These are phyloP conservation scores for Halcyon leucocephala DNA, from an alignment of 2,797 vertebrate genomes.

Conservation along the genomic window DNA sequence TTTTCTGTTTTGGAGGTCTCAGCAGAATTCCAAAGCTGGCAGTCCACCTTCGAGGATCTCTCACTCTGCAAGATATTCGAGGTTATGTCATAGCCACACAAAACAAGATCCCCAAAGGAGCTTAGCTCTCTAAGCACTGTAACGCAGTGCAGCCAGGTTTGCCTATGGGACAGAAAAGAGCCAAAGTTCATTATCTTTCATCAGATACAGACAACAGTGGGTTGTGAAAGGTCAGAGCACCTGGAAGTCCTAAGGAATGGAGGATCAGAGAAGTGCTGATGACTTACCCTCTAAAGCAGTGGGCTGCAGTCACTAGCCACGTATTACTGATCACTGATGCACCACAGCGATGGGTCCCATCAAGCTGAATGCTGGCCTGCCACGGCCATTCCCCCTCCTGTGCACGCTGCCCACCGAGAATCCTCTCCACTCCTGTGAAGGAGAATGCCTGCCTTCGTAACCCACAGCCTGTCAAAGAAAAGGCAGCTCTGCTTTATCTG, in stretches of 20 bases:
- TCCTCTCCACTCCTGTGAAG: constrained; percentile 74
- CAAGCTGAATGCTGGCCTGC: constrained; percentile 91
- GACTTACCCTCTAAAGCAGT: constrained; percentile 90
- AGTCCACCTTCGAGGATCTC: constrained; percentile 71
- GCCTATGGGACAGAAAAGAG: not conserved
- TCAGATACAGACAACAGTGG: not conserved
- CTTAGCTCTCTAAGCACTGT: not conserved
- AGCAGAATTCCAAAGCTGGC: constrained; percentile 79
- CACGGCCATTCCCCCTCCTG: constrained; percentile 88
- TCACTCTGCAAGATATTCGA: constrained; percentile 46
- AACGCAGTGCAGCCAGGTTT: not conserved
- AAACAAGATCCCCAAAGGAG: not conserved
- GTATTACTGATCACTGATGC: constrained; percentile 86
- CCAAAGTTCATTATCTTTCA: not conserved
- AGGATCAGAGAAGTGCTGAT: not conserved
- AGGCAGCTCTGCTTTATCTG: not conserved
- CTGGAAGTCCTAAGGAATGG: not conserved
- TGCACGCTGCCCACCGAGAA: constrained; percentile 82
- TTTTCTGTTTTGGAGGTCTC: constrained; percentile 59
- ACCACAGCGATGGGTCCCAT: constrained; percentile 87
- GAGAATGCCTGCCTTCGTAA: constrained; percentile 55
- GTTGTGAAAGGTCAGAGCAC: not conserved
- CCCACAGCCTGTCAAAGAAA: constrained; percentile 75
- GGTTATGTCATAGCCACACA: not conserved
- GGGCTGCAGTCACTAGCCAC: constrained; percentile 93